Conservation (phyloP, 2,113 vertebrate species). For the Gopherus evgoodei region DNA sequence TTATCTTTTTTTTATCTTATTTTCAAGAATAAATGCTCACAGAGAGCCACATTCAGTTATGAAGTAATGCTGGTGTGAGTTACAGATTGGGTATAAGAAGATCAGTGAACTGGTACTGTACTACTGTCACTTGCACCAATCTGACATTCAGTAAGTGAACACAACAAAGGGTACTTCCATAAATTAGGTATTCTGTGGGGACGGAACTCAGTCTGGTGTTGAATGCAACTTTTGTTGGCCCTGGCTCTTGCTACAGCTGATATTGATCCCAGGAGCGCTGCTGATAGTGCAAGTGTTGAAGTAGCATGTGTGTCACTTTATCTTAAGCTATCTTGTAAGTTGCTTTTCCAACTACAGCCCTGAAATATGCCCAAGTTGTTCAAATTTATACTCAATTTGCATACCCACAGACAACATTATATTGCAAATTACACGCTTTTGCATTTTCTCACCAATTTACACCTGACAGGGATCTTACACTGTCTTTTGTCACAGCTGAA, state of each 20-base stretch:
- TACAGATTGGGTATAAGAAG: background rate
- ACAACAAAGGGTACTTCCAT: background rate
- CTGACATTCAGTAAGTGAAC: background rate
- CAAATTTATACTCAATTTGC: background rate
- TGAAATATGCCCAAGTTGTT: background rate
- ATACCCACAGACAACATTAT: background rate
- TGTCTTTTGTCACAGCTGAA: background rate
- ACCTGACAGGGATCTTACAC: background rate
- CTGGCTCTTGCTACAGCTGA: background rate
- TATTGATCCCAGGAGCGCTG: background rate
- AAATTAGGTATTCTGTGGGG: background rate
- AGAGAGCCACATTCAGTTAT: background rate
- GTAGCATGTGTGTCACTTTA: background rate
- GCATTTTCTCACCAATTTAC: fast-evolving
- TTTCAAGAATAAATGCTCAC: background rate
- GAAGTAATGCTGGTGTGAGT: background rate
- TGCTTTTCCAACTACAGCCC: background rate
- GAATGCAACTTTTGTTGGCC: background rate
- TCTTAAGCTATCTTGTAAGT: background rate
- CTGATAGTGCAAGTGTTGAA: background rate
- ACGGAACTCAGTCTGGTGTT: background rate
- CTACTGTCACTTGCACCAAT: background rate
- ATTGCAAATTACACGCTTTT: background rate
- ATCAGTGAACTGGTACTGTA: background rate
- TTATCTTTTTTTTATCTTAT: background rate